Evolutionary conservation across 2,113 vertebrate species (phyloP), one percentile per base, ranked within the genome.

Genomic region (Symphodus melops): DNA sequence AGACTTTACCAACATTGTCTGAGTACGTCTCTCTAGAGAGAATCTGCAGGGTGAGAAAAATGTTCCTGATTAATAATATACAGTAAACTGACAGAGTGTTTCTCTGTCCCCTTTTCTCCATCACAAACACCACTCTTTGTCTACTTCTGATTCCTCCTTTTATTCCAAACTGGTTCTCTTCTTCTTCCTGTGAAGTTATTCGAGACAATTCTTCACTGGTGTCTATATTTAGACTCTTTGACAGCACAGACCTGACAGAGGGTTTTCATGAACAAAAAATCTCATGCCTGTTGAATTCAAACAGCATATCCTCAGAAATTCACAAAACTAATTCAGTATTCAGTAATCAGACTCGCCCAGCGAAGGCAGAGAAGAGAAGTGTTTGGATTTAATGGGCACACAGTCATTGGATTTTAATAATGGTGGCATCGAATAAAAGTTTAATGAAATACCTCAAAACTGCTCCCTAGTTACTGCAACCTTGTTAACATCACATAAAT

Each of bases 161-260:
- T 36, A 12, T 19, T 39, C 13, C 12, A 13, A 7, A 44, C 57
- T 55, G 13, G 6, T 28, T 62, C 39, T 8, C 28, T 39, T 37
- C 52, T 20, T 63, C 37, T 9, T 52, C 13, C 51, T 59, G 13
- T 16, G 11, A 59, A 25, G 25, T 42, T 68, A 56, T 60, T 21
- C 12, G 44, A 33, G 60, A 54, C 6, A 8, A 48, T 49, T 75
- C 39, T 56, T 66, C 54, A 56, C 23, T 28, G 64, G 72, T 36
- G n/a, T 64, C 54, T 59, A 72, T 67, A 72, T 58, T 77, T 66
- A 71, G 69, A 74, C 17, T 51, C 41, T 61, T n/a, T 19, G 17
- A 37, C 55, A 21, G 28, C 55, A 62, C 39, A 48, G 46, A 13
- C 21, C 25, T 59, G n/a, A 76, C 51, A 25, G 65, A 52, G 65